phyloP scores from a whole-genome alignment of 2,888 invertebrate species.

The Zhuqinia jingwanae region DNA sequence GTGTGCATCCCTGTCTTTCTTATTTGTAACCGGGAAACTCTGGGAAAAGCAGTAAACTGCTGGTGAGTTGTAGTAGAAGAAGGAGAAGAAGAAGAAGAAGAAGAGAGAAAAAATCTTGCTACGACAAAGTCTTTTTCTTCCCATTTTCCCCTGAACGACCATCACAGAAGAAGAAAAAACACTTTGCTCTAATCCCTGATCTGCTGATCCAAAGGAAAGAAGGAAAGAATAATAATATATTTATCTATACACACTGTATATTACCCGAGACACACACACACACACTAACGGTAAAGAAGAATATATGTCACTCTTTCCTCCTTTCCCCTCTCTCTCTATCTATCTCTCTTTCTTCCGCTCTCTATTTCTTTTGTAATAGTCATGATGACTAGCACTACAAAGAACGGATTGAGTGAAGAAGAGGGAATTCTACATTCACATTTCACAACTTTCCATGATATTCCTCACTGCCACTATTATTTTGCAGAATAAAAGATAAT shows the following conservation, averaged over 20 bases:
- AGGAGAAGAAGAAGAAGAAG: background rate
- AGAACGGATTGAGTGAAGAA: constrained; percentile 15
- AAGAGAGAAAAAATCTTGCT: background rate
- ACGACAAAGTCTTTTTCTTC: background rate
- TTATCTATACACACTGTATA: constrained; percentile 6
- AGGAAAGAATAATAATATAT: constrained; percentile 25
- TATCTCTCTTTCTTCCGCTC: constrained; percentile 23
- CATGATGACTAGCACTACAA: background rate
- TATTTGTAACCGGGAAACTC: background rate
- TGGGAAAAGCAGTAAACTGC: background rate
- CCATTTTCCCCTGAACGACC: constrained; percentile 31
- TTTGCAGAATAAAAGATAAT: constrained; percentile 16
- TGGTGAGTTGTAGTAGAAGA: background rate
- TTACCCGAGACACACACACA: background rate
- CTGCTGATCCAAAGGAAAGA: constrained; percentile 29
- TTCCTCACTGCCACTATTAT: background rate
- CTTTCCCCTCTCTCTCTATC: constrained; percentile 29
- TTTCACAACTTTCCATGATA: constrained; percentile 34
- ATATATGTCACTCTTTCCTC: constrained; percentile 47
- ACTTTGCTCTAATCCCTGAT: constrained; percentile 59
- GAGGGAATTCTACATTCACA: constrained; percentile 36
- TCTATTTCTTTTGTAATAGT: constrained; percentile 1
- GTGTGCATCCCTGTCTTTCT: too few species aligned
- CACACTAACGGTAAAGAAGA: background rate
- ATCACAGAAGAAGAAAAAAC: constrained; percentile 18